Evolutionary conservation across 30 jellyfish, hydroid and myxozoan genomes (phyloP), one percentile per base, ranked within the genome.

Genomic region (Clytia hemisphaerica): DNA sequence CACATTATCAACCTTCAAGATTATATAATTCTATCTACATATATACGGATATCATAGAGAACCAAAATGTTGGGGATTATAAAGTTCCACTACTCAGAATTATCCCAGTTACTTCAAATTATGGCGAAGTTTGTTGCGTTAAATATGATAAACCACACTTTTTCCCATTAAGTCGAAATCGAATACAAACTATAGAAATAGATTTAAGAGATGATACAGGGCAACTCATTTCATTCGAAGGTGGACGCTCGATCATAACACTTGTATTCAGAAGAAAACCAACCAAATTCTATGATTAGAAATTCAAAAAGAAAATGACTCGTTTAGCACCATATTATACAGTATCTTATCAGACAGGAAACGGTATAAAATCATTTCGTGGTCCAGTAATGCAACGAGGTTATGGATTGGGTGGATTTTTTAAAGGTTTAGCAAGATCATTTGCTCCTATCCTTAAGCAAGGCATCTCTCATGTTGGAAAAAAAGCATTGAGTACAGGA

Each of bases 171-270:
- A 30, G 77, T 50, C 78, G 14, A 19, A 44, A 37, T 7, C 77
- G 50, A 10, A 70, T 70, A 29, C 58, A 70, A 15, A 22, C 78
- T n/a, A 30, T 50, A 28, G 78, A 48, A 70, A 31, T 70, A n/a
- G 25, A 50, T 70, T 24, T 57, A 72, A 72, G 57, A 59, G 51
- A 38, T 44, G 84, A 54, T 18, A 33, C 37, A 25, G 84, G 75
- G 26, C 54, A 72, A 28, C 21, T 35, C 29, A 34, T 72, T 24
- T 49, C 83, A 71, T 55, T 71, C 57, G 83, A 31, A 18, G 9
- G 45, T 10, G 83, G 80, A 10, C 30, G 28, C 30, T 6, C 24
- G 15, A 55, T 55, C 3, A 35, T 57, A 6, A 54, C 83, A 25
- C 82, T 54, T 24, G 38, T 14, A 10, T 71, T 71, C 36, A 26